These are phyloP conservation scores for Eupithecia tripunctaria DNA, from an alignment of 2,888 invertebrate genomes.

Conservation along the genomic window DNA sequence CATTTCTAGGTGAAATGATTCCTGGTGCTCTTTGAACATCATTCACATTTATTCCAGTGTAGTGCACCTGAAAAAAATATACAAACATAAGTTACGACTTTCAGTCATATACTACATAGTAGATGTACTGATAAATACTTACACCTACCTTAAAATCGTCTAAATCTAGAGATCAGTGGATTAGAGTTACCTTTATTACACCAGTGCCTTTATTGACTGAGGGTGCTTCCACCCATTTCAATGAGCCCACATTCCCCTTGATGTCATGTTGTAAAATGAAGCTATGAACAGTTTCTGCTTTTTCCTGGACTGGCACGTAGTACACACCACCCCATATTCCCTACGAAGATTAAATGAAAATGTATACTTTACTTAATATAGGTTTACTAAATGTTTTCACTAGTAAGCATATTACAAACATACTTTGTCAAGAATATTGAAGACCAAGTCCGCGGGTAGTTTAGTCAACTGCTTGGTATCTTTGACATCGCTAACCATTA, in stretches of 20 bases:
- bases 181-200: conserved; percentile 52
- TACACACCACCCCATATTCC: conserved; percentile 53
- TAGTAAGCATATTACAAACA: conserved; percentile 28
- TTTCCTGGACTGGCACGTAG: conserved; percentile 45
- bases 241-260: conserved; percentile 53
- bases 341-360: conserved; percentile 31
- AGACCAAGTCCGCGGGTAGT: conserved; percentile 42
- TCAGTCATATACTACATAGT: too few relatives aligned
- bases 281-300: conserved; percentile 8
- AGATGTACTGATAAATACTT: neutral
- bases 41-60: conserved; percentile 50
- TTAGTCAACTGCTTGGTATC: conserved; percentile 32
- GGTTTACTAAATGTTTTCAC: neutral
- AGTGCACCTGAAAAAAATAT: conserved; percentile 51
- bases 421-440: conserved; percentile 46
- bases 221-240: conserved; percentile 56
- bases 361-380: too few relatives aligned
- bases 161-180: neutral
- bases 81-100: too few relatives aligned
- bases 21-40: conserved; percentile 58
- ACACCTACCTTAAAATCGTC: neutral
- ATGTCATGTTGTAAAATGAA: conserved; percentile 34
- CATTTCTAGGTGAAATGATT: conserved; percentile 35
- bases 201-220: conserved; percentile 45
- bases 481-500: conserved; percentile 41